Evolutionary conservation across 2,797 vertebrate genomes (phyloP), one percentile per base, ranked within the genome.

Genomic region (Borostomias antarcticus): DNA sequence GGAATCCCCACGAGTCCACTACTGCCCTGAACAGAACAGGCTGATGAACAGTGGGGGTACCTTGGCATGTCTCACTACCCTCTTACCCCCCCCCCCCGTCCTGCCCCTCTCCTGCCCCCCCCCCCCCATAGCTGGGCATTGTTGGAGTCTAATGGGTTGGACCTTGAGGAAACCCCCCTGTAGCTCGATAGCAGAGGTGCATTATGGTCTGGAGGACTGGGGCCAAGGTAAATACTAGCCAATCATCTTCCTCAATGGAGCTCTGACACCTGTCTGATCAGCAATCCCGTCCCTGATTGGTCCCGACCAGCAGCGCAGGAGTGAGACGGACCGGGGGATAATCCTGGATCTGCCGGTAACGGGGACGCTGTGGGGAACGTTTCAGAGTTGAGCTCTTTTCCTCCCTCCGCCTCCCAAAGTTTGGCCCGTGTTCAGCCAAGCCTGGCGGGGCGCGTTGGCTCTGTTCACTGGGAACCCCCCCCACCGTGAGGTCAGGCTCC

Each of bases 151-250:
- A 77, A 85, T 87, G 86, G 88, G 56, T 59, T 76, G 68, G 79
- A 83, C 82, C 78, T 80, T 73, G 74, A 89, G 87, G 86, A 91
- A 91, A 84, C 85, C 85, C 89, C 76, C 83, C 35, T n/a, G n/a
- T n/a, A n/a, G n/a, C n/a, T n/a, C n/a, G n/a, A n/a, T n/a, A n/a
- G n/a, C n/a, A n/a, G n/a, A n/a, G n/a, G n/a, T n/a, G n/a, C n/a
- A n/a, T n/a, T n/a, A n/a, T n/a, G 75, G 89, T 90, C 90, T 89
- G 78, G n/a, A 13, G 73, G 17, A 15, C 72, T 7, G 54, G 51
- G 23, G 83, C 86, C 85, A 87, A 90, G 80, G 79, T 79, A 89
- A 92, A 89, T 86, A 86, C 58, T 70, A 73, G 70, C 78, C 66
- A 51, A 72, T 72, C 54, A 8, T 61, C 72, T 26, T 62, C 25